Evolutionary conservation across 2,113 vertebrate species (phyloP), one percentile per base, ranked within the genome.

Genomic region (Podiceps cristatus): DNA sequence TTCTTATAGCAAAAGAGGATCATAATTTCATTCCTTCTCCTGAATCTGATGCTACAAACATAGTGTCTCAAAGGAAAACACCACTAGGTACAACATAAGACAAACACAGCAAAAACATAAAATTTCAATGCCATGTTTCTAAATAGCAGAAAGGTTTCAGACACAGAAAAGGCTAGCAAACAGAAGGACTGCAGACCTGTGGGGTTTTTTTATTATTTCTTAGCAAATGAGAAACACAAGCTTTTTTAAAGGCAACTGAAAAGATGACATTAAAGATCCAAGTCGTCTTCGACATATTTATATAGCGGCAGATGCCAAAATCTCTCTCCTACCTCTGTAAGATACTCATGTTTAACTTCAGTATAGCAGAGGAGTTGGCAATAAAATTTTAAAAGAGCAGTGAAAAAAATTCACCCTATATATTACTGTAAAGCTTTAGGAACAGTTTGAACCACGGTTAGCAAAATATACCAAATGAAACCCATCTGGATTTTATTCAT

Each of bases 401-500:
- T 79, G 66, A 87, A 92, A 93, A 91, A 76, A 66, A 60, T 6
- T 28, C 88, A 75, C 31, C 19, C 27, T 79, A 23, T 53, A 24
- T 44, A 45, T 64, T 76, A 66, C 22, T n/a, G 17, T 27, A 60
- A 95, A 79, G 62, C 37, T 93, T 86, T 28, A 74, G 45, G 27
- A 91, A 93, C 53, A 53, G 49, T 76, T 37, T 93, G 84, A 89
- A 95, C 27, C 35, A 93, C 0, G 0, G 24, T 76, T 66, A 79
- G 58, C 53, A 94, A 95, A 94, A 95, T 18, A 86, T 1, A 88
- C 24, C 42, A 59, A 71, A 68, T 75, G 5, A 94, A 91, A 84
- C 19, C 59, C 83, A 63, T 71, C n/a, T 95, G 86, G 72, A 84
- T 72, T 82, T 93, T 92, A 91, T 71, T 85, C 56, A 86, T 35